Percentiles rank a stretch among this genome's conserved stretches.
Evolutionary conservation across 2,113 vertebrate species (phyloP).

Genomic region (Scopus umbretta): DNA sequence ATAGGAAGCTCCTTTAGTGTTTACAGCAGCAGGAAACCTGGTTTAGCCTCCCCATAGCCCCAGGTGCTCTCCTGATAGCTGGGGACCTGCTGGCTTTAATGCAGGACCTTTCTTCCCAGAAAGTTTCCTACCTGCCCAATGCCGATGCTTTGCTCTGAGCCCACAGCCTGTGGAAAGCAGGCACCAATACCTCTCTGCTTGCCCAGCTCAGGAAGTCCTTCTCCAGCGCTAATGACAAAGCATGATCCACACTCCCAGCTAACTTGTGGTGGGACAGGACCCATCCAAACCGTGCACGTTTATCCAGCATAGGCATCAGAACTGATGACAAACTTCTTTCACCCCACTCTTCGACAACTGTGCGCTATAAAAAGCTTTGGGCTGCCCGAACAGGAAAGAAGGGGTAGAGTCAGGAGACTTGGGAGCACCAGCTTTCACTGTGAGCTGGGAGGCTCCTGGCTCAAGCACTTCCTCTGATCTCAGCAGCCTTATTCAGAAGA

Average conservation of each 20-base stretch:
- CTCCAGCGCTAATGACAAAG: not conserved
- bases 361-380: not conserved
- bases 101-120: not conserved
- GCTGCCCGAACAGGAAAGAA: not conserved
- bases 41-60: not conserved
- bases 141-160: rapidly evolving
- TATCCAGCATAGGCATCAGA: not conserved
- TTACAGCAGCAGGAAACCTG: not conserved
- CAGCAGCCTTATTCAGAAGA: not conserved
- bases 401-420: not conserved
- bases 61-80: not conserved
- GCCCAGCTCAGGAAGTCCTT: not conserved
- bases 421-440: not conserved
- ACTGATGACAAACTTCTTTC: not conserved
- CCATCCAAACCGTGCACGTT: not conserved
- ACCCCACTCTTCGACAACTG: no score
- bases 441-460: not conserved
- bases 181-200: not conserved
- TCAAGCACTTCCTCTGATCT: not conserved
- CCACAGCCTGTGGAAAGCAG: not conserved
- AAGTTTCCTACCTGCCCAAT: not conserved
- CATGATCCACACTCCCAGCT: not conserved
- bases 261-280: not conserved
- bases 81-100: not conserved
- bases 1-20: not conserved